Percentiles rank a stretch among this genome's conserved stretches.
These are phyloP conservation scores for Prenolepis imparis DNA, from an alignment of 2,888 invertebrate genomes.

Conservation along the genomic window DNA sequence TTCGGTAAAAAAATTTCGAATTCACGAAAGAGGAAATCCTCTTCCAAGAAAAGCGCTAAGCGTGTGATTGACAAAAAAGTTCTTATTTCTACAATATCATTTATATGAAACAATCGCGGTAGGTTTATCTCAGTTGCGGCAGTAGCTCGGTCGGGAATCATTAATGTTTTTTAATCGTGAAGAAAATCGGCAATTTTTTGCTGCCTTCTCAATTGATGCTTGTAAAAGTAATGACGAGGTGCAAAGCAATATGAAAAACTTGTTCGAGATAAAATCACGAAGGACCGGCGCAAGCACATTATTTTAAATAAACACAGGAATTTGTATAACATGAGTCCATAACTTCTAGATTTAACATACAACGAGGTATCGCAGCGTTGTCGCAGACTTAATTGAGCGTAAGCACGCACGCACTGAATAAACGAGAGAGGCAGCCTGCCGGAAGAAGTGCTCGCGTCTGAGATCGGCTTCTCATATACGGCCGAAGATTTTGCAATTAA, in stretches of 20 bases:
- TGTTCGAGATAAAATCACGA: conserved; percentile 36
- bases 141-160: conserved; percentile 59
- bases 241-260: conserved; percentile 46
- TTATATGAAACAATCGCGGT: conserved; percentile 67
- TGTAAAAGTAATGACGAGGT: conserved; percentile 31
- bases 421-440: conserved; percentile 75
- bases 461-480: conserved; percentile 76
- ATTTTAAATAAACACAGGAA: conserved; percentile 65
- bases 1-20: conserved; percentile 78
- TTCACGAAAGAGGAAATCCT: conserved; percentile 61
- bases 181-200: conserved; percentile 35
- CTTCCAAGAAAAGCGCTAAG: conserved; percentile 66
- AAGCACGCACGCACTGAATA: conserved; percentile 73
- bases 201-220: conserved; percentile 31
- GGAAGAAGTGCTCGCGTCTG: conserved; percentile 77
- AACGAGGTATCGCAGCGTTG: conserved; percentile 81
- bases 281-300: conserved; percentile 68
- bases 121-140: conserved; percentile 73
- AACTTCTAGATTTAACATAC: conserved; percentile 81
- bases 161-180: conserved; percentile 54
- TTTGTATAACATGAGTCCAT: conserved; percentile 78
- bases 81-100: conserved; percentile 79
- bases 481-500: conserved; percentile 78
- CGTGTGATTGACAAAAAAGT: conserved; percentile 83
- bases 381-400: conserved; percentile 80